phyloP scores from a whole-genome alignment of 1,140 invertebrate genomes.

The Archegozetes longisetosus region DNA sequence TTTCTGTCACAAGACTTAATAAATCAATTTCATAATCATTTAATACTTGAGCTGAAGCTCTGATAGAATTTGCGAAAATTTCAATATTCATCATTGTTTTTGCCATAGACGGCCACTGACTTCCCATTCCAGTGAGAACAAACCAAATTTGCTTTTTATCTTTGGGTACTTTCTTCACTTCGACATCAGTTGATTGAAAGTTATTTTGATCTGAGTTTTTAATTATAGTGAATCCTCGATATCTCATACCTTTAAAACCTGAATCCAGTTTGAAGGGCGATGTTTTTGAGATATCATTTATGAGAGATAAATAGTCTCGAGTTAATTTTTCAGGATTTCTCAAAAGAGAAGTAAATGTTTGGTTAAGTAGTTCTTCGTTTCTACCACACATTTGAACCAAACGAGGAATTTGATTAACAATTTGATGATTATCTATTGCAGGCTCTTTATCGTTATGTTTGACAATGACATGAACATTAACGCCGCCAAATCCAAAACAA shows the following conservation, averaged over 20 bases:
- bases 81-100: constrained; percentile 61
- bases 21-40: constrained; percentile 33
- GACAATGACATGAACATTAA: constrained; percentile 79
- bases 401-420: constrained; percentile 19
- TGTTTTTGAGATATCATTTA: constrained; percentile 11
- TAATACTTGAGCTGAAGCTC: not conserved
- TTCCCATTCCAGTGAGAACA: constrained; percentile 90
- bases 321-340: constrained; percentile 23
- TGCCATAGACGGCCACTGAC: constrained; percentile 89
- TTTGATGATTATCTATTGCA: constrained; percentile 11
- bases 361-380: constrained; percentile 31
- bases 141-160: constrained; percentile 65
- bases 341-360: constrained; percentile 27
- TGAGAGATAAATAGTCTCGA: constrained; percentile 11
- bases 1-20: constrained; percentile 2
- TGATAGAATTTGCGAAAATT: not conserved
- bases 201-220: not conserved
- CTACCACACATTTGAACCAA: constrained; percentile 31
- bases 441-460: constrained; percentile 29
- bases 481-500: constrained; percentile 93
- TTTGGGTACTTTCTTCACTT: constrained; percentile 1
- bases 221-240: constrained; percentile 5
- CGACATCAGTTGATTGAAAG: not conserved
- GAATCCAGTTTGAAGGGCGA: not conserved
- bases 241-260: not conserved